Percentiles rank a stretch among this genome's conserved stretches.
These are phyloP conservation scores for Ceraclea dissimilis DNA, from an alignment of 2,888 invertebrate genomes.

Conservation along the genomic window DNA sequence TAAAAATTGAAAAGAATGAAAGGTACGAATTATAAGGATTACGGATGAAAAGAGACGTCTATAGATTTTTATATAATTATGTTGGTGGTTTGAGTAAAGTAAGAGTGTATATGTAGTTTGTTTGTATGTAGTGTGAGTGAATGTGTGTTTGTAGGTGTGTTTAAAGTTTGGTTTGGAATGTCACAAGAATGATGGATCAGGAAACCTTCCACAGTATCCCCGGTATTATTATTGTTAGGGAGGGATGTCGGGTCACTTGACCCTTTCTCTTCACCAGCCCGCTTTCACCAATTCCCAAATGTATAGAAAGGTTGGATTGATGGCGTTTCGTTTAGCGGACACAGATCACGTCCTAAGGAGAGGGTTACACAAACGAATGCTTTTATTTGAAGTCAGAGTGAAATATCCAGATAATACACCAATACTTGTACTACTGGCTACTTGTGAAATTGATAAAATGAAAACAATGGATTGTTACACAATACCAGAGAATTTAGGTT, in stretches of 20 bases:
- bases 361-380: background rate
- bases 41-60: too few relatives aligned
- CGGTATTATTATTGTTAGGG: background rate
- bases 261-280: background rate
- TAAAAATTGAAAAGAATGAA: too few relatives aligned
- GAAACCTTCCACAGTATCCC: background rate
- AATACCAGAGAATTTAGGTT: too few relatives aligned
- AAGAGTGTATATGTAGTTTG: background rate
- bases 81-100: background rate
- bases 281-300: constrained; percentile 1
- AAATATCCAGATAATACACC: too few relatives aligned
- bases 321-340: background rate
- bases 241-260: background rate
- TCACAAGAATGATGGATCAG: constrained; percentile 11
- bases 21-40: too few relatives aligned
- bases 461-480: too few relatives aligned
- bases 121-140: constrained; percentile 1
- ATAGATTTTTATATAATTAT: too few relatives aligned
- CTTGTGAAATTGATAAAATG: too few relatives aligned
- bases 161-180: background rate
- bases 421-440: too few relatives aligned
- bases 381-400: too few relatives aligned
- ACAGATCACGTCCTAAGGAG: background rate
- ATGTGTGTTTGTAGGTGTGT: background rate
- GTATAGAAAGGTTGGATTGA: constrained; percentile 5